These are phyloP conservation scores for Lutraria lutraria DNA, from an alignment of 2,888 invertebrate species.

Conservation along the genomic window DNA sequence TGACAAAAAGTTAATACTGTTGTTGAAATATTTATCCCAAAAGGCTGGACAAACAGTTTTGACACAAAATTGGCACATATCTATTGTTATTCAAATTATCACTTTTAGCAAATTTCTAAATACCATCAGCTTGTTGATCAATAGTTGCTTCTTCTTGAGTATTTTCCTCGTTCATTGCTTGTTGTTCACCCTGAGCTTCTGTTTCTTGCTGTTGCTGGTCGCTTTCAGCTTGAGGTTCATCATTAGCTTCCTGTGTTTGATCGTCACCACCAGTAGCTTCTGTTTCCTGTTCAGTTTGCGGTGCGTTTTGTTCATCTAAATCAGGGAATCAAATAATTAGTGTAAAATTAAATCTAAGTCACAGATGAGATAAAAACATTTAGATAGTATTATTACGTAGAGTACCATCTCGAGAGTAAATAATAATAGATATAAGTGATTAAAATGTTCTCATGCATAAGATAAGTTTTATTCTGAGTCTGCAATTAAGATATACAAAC, in stretches of 20 bases:
- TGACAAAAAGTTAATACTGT: no score
- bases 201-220: conserved; percentile 49
- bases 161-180: conserved; percentile 23
- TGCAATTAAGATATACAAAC: no score
- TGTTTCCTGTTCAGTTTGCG: conserved; percentile 37
- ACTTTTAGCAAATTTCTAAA: not conserved
- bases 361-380: no score
- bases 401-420: no score
- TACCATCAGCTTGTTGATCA: not conserved
- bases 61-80: not conserved
- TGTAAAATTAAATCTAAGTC: no score
- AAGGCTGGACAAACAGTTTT: no score
- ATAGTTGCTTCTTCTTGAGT: not conserved
- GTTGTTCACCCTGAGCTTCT: conserved; percentile 30
- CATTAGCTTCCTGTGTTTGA: conserved; percentile 24
- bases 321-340: not conserved
- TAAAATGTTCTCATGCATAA: no score
- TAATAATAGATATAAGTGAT: no score
- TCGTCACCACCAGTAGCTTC: conserved; percentile 41
- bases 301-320: conserved; percentile 23
- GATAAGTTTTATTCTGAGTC: no score
- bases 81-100: not conserved
- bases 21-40: no score
- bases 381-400: no score
- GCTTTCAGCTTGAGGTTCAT: conserved; percentile 34